Conservation (phyloP, 2,888 invertebrate species). For the Blomia tropicalis region DNA sequence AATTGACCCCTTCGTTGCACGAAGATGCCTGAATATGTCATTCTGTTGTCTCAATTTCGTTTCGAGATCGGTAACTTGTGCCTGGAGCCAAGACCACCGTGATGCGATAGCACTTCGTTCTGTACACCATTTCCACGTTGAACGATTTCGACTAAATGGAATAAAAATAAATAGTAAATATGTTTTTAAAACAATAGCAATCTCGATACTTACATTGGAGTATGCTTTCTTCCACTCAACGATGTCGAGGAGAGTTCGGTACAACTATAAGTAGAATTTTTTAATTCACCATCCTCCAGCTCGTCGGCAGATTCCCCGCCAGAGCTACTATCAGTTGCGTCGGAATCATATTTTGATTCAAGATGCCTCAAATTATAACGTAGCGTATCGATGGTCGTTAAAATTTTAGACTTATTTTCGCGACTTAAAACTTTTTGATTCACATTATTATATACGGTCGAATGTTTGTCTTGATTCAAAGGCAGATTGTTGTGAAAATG, state of each 20-base stretch:
- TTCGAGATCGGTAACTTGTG: constrained; percentile 80
- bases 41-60: constrained; percentile 73
- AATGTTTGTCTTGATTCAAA: background rate
- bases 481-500: background rate
- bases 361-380: constrained; percentile 55
- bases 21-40: constrained; percentile 49
- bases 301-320: constrained; percentile 89
- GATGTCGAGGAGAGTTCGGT: background rate
- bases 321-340: constrained; percentile 81
- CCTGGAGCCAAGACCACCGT: constrained; percentile 77
- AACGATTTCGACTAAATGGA: constrained; percentile 26
- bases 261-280: constrained; percentile 20
- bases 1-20: constrained; percentile 47
- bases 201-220: background rate
- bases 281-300: constrained; percentile 36
- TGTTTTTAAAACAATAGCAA: background rate
- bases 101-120: constrained; percentile 65
- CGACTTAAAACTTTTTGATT: background rate
- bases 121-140: constrained; percentile 41
- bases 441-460: background rate
- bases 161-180: background rate
- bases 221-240: background rate
- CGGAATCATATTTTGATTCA: constrained; percentile 65
- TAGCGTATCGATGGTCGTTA: constrained; percentile 49
- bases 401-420: constrained; percentile 42